Evolutionary conservation across 92 coral and sea anemone species (phyloP), one percentile per base, ranked within the genome.

Genomic region (Porites divaricata): DNA sequence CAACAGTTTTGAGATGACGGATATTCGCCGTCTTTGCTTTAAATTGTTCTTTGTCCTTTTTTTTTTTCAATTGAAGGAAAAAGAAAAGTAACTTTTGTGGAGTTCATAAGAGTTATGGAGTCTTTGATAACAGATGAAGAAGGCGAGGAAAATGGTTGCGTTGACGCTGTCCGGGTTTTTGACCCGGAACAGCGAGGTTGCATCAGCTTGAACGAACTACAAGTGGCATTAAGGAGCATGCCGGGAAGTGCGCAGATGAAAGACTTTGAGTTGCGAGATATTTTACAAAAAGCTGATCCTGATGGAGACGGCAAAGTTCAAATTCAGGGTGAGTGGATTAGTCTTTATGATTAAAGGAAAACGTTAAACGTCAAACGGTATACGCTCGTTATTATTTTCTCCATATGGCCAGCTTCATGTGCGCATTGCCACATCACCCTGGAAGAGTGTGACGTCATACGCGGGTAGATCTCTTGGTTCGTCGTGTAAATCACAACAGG

Each of bases 121-220:
- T 86, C 83, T 22, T 72, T 82, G 5, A 91, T 88, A 58, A 82
- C 56, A 25, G 82, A 83, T 9, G 95, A 94, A 57, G 89, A 82
- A 20, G 63, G 58, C 20, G 79, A 84, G 15, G 86, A 89, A 22
- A 79, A 64, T 22, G 56, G 86, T 45, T 26, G 45, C 45, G 4
- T 86, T 7, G 77, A 89, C 51, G 83, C 98, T 4, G 74, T 88
- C 75, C 90, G 90, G 77, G 98, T 94, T 2, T 94, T 94, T 59
- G 98, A 94, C 83, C 50, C 92, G 14, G 98, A 92, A 52, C 89
- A 88, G 72, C 88, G 89, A 58, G 98, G 98, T 8, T 94, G 64
- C 80, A 86, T 94, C 41, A 80, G 89, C 25, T 91, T 91, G 2
- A 76, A 70, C n/a, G 98, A 94, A 19, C 90, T 94, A 8, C 51